Evolutionary conservation across 2,888 invertebrate genomes (phyloP).

Genomic region (Xylophagus ater): DNA sequence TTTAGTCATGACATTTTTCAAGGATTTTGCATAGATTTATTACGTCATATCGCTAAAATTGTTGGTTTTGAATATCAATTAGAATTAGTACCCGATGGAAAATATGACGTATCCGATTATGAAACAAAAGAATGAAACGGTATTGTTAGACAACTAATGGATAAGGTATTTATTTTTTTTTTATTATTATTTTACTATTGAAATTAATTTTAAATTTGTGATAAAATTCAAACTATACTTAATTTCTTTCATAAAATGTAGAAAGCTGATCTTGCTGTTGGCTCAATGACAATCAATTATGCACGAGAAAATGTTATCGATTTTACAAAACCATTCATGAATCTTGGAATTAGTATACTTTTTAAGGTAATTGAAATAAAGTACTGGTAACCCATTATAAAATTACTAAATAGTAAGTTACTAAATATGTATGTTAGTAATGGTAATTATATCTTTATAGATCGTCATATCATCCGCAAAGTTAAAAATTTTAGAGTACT

Average conservation of each 20-base stretch:
- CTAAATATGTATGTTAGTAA: too few species aligned
- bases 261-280: conserved; percentile 93
- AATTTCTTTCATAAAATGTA: conserved; percentile 37
- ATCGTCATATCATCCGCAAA: too few species aligned
- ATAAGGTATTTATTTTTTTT: conserved; percentile 66
- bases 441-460: too few species aligned
- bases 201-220: too few species aligned
- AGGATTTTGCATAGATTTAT: conserved; percentile 63
- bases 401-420: too few species aligned
- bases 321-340: conserved; percentile 98
- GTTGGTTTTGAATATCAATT: conserved; percentile 84
- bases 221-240: too few species aligned
- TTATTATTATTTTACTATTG: not conserved
- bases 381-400: too few species aligned
- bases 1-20: conserved; percentile 56
- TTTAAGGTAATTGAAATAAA: conserved; percentile 70
- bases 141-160: conserved; percentile 75
- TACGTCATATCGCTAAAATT: conserved; percentile 48
- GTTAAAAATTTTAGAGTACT: too few species aligned
- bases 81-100: conserved; percentile 71
- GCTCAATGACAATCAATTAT: conserved; percentile 96
- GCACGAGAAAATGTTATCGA: conserved; percentile 82
- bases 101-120: conserved; percentile 82
- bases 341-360: conserved; percentile 89
- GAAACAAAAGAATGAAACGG: conserved; percentile 86